Evolutionary conservation across 2,888 invertebrate species (phyloP).

Genomic region (Liposcelis brunnea): DNA sequence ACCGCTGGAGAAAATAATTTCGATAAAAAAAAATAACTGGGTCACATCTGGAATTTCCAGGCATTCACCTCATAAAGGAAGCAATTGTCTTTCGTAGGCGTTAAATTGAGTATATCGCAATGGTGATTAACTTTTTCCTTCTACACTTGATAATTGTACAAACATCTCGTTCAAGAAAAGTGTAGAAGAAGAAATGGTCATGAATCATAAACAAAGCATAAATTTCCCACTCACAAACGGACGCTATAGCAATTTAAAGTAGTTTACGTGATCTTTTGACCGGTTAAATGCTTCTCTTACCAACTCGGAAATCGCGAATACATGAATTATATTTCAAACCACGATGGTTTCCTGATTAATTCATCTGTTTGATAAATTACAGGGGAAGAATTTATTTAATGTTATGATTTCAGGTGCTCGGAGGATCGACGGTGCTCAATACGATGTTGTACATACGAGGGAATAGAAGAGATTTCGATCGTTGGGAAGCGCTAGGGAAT

Average conservation of each 20-base stretch:
- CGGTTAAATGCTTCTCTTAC: neutral
- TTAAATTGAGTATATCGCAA: no score
- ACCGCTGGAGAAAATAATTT: no score
- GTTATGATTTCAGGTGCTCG: constrained; percentile 36
- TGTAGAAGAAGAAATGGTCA: no score
- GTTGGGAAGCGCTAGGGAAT: constrained; percentile 73
- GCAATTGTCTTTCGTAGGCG: no score
- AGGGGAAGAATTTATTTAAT: neutral
- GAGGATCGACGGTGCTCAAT: constrained; percentile 74
- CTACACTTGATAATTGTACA: no score
- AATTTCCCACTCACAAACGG: no score
- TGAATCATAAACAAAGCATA: no score
- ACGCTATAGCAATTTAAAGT: no score
- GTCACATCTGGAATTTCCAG: neutral
- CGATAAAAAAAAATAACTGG: neutral
- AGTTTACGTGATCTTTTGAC: no score
- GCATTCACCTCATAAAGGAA: neutral
- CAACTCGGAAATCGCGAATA: neutral
- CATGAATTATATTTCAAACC: neutral
- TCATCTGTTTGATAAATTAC: neutral
- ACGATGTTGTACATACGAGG: constrained; percentile 86
- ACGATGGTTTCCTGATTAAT: neutral
- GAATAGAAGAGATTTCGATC: constrained; percentile 68
- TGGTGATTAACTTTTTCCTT: no score
- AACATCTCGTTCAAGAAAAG: neutral